These are phyloP conservation scores for Myotis brandtii DNA, from an alignment of 2,113 vertebrate species.

Conservation along the genomic window DNA sequence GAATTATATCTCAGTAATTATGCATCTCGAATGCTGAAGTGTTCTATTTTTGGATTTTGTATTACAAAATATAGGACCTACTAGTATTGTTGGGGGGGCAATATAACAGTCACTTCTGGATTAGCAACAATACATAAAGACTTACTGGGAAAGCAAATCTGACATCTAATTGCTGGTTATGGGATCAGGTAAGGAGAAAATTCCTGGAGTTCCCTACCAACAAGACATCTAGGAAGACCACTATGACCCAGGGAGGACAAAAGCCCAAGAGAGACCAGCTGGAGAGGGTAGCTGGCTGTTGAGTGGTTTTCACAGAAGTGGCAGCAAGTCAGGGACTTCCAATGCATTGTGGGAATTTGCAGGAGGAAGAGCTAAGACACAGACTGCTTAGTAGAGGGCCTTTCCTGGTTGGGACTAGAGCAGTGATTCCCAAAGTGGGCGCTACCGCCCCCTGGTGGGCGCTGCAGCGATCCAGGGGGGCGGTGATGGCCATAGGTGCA, in stretches of 20 bases:
- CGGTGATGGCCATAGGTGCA: too few species aligned
- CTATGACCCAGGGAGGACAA: background rate
- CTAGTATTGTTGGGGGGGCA: background rate
- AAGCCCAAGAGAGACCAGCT: background rate
- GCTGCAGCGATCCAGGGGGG: too few species aligned
- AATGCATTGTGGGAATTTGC: background rate
- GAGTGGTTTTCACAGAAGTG: background rate
- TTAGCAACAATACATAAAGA: background rate
- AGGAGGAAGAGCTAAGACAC: background rate
- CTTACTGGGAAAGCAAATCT: background rate
- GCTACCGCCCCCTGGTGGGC: too few species aligned
- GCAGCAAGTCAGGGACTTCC: background rate
- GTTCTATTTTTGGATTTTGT: background rate
- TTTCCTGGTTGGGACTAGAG: background rate
- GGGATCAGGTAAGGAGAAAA: background rate
- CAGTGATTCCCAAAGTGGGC: too few species aligned
- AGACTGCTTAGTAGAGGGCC: background rate
- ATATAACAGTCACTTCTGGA: background rate
- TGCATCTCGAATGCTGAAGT: background rate
- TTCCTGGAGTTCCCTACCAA: background rate
- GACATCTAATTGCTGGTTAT: background rate
- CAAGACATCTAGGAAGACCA: background rate
- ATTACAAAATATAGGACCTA: background rate
- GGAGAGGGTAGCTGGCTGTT: background rate
- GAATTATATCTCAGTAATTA: slow-evolving; percentile 5